phyloP scores from a whole-genome alignment of 1,140 invertebrate genomes.

The Hetaerina americana region DNA sequence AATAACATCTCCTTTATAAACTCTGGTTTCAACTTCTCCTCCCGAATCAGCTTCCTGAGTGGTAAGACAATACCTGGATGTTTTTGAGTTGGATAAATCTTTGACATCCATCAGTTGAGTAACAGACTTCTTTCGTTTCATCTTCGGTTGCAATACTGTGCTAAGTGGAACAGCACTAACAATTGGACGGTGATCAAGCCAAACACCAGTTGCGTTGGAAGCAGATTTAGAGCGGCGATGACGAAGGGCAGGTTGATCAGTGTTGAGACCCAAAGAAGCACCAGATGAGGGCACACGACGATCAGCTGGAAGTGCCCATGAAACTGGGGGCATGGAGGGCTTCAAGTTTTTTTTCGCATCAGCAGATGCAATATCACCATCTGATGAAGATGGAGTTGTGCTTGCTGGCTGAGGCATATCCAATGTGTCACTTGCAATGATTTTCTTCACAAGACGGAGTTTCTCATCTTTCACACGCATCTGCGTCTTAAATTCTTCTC shows the following conservation, averaged over 20 bases:
- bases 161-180: constrained; percentile 52
- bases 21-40: constrained; percentile 82
- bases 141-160: constrained; percentile 72
- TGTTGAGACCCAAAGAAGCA: too few species aligned
- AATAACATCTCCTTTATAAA: constrained; percentile 87
- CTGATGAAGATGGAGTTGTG: neutral
- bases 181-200: constrained; percentile 81
- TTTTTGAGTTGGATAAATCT: constrained; percentile 58
- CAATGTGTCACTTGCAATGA: neutral
- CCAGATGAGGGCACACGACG: neutral
- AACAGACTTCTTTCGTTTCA: constrained; percentile 71
- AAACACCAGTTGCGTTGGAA: constrained; percentile 44
- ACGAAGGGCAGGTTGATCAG: constrained; percentile 24
- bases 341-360: neutral
- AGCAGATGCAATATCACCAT: neutral
- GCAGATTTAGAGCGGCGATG: constrained; percentile 67
- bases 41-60: constrained; percentile 82
- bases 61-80: constrained; percentile 80
- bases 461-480: neutral
- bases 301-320: neutral
- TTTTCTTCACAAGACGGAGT: neutral
- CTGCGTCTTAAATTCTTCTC: neutral
- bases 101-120: constrained; percentile 55
- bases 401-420: neutral
- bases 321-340: neutral